Evolutionary conservation across 1,140 invertebrate species (phyloP).

Genomic region (Trissolcus basalis): DNA sequence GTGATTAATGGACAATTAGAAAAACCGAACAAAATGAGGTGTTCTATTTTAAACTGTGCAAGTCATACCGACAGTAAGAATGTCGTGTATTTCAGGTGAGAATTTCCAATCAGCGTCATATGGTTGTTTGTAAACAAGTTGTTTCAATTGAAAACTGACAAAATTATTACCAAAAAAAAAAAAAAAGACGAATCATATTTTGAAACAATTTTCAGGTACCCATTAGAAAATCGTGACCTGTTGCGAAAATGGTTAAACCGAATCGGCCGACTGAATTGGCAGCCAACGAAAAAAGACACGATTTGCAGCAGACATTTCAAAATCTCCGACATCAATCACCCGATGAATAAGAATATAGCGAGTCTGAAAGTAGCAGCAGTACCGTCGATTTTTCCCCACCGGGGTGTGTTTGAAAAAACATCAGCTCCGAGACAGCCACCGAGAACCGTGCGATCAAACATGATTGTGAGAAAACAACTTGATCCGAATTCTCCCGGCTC

Average conservation of each 20-base stretch:
- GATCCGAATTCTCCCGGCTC: slow-evolving; percentile 20
- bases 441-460: slow-evolving; percentile 5
- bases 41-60: slow-evolving; percentile 11
- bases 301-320: slow-evolving; percentile 61
- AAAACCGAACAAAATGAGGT: neutral
- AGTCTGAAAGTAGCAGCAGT: slow-evolving; percentile 40
- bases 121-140: slow-evolving; percentile 8
- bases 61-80: slow-evolving; percentile 6
- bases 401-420: neutral
- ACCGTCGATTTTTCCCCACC: slow-evolving; percentile 54
- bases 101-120: neutral
- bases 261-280: slow-evolving; percentile 48
- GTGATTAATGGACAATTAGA: too few relatives aligned
- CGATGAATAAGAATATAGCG: slow-evolving; percentile 29
- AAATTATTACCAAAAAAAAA: neutral
- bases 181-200: neutral
- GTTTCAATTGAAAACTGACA: neutral
- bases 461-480: slow-evolving; percentile 17
- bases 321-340: slow-evolving; percentile 39
- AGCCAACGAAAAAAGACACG: slow-evolving; percentile 25
- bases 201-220: slow-evolving; percentile 55
- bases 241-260: slow-evolving; percentile 54
- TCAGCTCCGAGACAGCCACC: neutral
- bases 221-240: slow-evolving; percentile 40
- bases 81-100: slow-evolving; percentile 24